A percentile compares a stretch with the other conserved stretches of the same genome.
phyloP scores from a whole-genome alignment of 2,113 vertebrate species.

The Hemiscyllium ocellatum region DNA sequence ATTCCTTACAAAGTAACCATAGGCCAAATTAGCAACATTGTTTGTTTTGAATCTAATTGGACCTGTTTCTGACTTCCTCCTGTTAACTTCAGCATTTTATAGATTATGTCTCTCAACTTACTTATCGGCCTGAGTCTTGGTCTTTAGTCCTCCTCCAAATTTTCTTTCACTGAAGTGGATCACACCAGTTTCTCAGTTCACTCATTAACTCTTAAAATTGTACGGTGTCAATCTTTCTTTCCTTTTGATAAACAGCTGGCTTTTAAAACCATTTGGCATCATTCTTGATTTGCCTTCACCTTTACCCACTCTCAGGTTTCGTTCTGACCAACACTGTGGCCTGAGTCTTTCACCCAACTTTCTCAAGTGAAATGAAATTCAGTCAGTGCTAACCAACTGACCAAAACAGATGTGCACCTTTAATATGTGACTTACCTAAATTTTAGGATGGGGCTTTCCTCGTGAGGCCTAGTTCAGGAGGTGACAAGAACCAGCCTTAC shows the following conservation, averaged over 20 bases:
- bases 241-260: neutral
- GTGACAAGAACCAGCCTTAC: conserved; percentile 61
- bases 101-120: neutral
- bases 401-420: neutral
- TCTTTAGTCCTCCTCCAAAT: neutral
- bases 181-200: neutral
- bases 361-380: neutral
- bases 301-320: neutral
- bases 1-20: neutral
- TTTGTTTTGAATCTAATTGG: neutral
- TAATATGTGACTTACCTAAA: neutral
- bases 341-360: neutral
- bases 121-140: neutral
- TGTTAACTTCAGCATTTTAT: neutral
- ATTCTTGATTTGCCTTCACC: neutral
- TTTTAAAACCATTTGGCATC: neutral
- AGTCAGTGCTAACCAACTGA: neutral
- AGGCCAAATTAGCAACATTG: neutral
- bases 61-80: neutral
- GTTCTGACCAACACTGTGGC: neutral
- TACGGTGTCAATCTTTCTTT: neutral
- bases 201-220: neutral
- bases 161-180: neutral
- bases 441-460: conserved; percentile 70
- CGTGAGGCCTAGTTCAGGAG: conserved; percentile 65